Evolutionary conservation across 2,888 invertebrate species (phyloP).

Genomic region (Phanerotoma sp.): DNA sequence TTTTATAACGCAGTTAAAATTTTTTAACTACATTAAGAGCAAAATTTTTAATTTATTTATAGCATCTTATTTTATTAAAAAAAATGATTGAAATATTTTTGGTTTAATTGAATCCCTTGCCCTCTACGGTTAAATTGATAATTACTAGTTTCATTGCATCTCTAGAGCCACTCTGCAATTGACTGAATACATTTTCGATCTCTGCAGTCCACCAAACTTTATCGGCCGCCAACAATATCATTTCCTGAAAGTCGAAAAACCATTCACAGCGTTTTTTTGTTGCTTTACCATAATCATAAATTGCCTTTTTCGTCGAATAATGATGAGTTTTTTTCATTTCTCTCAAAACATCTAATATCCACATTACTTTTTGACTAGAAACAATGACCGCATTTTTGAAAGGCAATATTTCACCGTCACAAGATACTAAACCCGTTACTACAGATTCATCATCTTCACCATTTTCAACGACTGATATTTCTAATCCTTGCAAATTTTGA

Average conservation of each 20-base stretch:
- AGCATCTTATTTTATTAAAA: no score
- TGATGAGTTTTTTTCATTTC: constrained; percentile 87
- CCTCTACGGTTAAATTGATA: background rate
- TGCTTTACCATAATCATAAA: constrained; percentile 82
- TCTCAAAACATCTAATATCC: constrained; percentile 83
- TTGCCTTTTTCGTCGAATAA: constrained; percentile 82
- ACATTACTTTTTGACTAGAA: constrained; percentile 84
- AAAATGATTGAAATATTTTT: background rate
- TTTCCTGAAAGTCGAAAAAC: constrained; percentile 88
- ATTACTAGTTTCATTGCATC: constrained; percentile 80
- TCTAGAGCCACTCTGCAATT: constrained; percentile 73
- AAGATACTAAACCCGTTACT: constrained; percentile 82
- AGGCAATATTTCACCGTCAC: constrained; percentile 86
- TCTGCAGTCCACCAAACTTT: constrained; percentile 97
- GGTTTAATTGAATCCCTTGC: no score
- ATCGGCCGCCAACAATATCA: constrained; percentile 82
- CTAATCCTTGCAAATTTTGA: constrained; percentile 80
- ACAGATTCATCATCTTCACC: constrained; percentile 63
- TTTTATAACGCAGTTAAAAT: no score
- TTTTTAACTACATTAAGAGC: no score
- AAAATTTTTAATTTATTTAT: no score
- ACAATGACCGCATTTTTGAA: constrained; percentile 71
- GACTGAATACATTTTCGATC: constrained; percentile 84
- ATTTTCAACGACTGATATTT: constrained; percentile 61
- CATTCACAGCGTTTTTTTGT: constrained; percentile 70